These are phyloP conservation scores for Ophiothrix spiculata DNA, from an alignment of 35 echinoderm and acorn worm genomes.

Conservation along the genomic window DNA sequence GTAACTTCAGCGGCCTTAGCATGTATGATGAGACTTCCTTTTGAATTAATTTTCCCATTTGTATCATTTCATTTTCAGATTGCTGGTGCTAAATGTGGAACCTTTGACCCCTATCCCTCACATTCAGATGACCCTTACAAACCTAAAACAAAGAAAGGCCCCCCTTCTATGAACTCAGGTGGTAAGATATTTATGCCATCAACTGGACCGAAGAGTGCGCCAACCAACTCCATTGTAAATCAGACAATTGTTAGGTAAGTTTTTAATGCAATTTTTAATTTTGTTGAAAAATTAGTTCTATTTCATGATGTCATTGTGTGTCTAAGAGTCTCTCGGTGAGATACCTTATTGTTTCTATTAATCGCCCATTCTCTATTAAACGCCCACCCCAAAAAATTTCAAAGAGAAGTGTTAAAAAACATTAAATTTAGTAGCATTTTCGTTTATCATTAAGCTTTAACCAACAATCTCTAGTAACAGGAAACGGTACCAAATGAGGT, in stretches of 20 bases:
- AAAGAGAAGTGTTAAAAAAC: no score
- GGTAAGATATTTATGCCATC: conserved; percentile 96
- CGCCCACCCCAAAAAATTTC: no score
- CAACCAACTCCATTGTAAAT: conserved; percentile 74
- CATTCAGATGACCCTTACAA: conserved; percentile 95
- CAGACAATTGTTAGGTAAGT: conserved; percentile 91
- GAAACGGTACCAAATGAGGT: no score
- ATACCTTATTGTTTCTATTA: no score
- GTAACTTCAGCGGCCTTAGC: no score
- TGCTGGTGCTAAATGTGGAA: conserved; percentile 84
- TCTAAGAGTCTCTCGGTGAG: neutral
- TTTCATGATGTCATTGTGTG: neutral
- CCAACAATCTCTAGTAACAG: no score
- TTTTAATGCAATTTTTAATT: neutral
- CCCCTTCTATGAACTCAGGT: conserved; percentile 78
- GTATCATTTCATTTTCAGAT: conserved; percentile 46
- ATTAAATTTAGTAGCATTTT: no score
- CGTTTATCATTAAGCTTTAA: no score
- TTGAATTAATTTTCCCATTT: no score
- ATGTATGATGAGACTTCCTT: no score
- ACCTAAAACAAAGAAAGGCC: conserved; percentile 74
- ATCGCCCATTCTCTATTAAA: no score
- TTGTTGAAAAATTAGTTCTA: no score
- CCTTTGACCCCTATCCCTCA: conserved; percentile 96
- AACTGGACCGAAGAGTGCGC: conserved; percentile 85